Base-by-base conservation (phyloP, 2,888 invertebrate genomes). In the Neelides folsomi region DNA sequence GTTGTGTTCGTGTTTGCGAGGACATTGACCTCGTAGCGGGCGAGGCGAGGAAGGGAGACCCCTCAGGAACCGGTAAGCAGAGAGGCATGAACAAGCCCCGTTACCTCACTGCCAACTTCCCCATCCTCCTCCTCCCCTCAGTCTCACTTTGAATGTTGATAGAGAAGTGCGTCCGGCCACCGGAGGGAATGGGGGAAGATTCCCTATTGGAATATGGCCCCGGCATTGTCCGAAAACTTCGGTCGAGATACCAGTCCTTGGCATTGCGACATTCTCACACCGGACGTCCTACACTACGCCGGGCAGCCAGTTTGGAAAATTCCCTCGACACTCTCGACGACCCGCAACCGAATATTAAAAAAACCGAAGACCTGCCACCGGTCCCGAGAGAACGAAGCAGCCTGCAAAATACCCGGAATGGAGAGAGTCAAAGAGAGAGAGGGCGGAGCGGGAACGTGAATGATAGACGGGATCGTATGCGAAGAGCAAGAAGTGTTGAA, bases 401-500 rank as follows among this genome's bases (percentile, higher is more conserved):
- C 12, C 4, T 43, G 43, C 12, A 40, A 51, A 13, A 34, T 27
- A 16, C 44, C 41, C 18, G 50, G 46, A 41, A 47, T 47, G 39
- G 43, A 19, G 27, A 45, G 35, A 34, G 15, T 13, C 13, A 45
- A 10, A 45, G 4, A 9, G 35, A 27, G 47, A 20, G 15, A 9
- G 47, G 19, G 15, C 46, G 48, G 55, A 54, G 34, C 16, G 54
- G 57, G 39, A 51, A 55, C 35, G 40, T 35, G 18, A 56, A 61
- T 20, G 53, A 49, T 43, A 48, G 59, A 18, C 52, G 56, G 66
- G 79, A 79, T 63, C 77, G 79, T 47, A 80, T 87, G 68, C 87
- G 88, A 71, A 77, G 89, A 53, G 87, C 89, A 4, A 78, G 87
- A 39, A 87, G 88, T 50, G 88, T 89, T 46, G 89, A 89, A 71